Evolutionary conservation across 2,888 invertebrate genomes (phyloP).

Genomic region (Watsonalla cultraria): DNA sequence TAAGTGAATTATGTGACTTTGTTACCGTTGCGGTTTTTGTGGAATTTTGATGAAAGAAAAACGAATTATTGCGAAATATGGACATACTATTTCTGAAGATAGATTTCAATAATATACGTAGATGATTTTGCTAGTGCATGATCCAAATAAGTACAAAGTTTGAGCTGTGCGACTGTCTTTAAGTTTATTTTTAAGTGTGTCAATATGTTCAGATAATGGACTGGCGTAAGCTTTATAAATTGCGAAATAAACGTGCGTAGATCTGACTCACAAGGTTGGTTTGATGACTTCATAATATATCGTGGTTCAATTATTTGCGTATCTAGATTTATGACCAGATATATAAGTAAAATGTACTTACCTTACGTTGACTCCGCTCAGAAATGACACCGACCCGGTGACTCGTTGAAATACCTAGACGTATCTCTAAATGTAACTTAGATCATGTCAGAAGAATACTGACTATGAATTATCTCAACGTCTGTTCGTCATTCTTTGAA

Average conservation of each 20-base stretch:
- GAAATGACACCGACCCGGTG: not conserved
- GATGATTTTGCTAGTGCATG: too few relatives aligned
- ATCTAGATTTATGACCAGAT: not conserved
- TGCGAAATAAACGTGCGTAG: not conserved
- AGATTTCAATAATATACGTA: too few relatives aligned
- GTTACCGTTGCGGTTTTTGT: too few relatives aligned
- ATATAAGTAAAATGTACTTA: not conserved
- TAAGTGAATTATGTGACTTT: too few relatives aligned
- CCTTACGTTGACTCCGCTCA: not conserved
- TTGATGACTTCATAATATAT: not conserved
- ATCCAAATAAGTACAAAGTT: too few relatives aligned
- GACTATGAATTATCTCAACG: slow-evolving; percentile 15
- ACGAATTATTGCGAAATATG: too few relatives aligned
- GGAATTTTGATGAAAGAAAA: too few relatives aligned
- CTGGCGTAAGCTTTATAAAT: not conserved
- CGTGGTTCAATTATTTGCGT: not conserved
- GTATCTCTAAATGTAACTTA: slow-evolving; percentile 3
- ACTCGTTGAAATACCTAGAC: not conserved
- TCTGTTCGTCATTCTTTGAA: slow-evolving; percentile 16
- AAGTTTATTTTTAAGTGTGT: not conserved
- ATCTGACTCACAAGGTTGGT: slow-evolving; percentile 1
- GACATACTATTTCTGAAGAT: too few relatives aligned
- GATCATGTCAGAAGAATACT: slow-evolving; percentile 1
- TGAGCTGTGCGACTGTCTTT: too few relatives aligned
- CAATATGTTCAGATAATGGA: not conserved